Base-by-base conservation (phyloP, 2,888 invertebrate species). In the Rhogogaster chlorosoma region DNA sequence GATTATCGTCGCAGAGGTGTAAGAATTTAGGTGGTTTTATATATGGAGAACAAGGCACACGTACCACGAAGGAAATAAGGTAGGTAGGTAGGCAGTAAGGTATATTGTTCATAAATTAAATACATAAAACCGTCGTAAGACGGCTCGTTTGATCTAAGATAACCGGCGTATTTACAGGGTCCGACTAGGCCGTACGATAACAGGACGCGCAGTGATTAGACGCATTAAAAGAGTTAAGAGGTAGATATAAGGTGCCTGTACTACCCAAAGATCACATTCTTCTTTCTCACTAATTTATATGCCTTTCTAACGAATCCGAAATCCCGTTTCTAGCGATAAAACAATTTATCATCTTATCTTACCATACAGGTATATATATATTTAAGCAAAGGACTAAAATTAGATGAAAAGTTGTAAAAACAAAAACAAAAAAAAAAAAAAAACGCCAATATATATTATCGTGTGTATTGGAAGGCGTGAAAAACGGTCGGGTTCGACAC, bases 61-160 rank as follows among this genome's bases (percentile, higher is more conserved):
- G 80, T 80, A 64, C 49, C 32, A 6, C n/a, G 38, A 49, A 49
- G 12, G 32, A 64, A 77, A 45, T 45, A 82, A 38, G 42, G 53
- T 53, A 75, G 18, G 61, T 32, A 71, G 75, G 82, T 5, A 32
- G 67, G 22, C 7, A 10, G 64, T 42, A 38, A 90, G 89, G 89
- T 88, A 89, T 90, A 91, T 91, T 90, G 91, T 92, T 91, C 91
- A 91, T 92, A 92, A 92, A 92, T 92, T 91, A 91, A 91, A 89
- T 89, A 87, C 89, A 91, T 92, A 92, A 92, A 91, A 91, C 89
- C 89, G 90, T 91, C 90, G 88, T 86, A 86, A 86, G 90, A 88
- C 92, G 92, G 92, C 87, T 82, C 87, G 91, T 92, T 92, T 92
- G 92, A 92, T 91, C 90, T 87, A 83, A 91, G 87, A 89, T 90